Conservation (phyloP, 1,140 invertebrate species). For the Cephus cinctus region DNA sequence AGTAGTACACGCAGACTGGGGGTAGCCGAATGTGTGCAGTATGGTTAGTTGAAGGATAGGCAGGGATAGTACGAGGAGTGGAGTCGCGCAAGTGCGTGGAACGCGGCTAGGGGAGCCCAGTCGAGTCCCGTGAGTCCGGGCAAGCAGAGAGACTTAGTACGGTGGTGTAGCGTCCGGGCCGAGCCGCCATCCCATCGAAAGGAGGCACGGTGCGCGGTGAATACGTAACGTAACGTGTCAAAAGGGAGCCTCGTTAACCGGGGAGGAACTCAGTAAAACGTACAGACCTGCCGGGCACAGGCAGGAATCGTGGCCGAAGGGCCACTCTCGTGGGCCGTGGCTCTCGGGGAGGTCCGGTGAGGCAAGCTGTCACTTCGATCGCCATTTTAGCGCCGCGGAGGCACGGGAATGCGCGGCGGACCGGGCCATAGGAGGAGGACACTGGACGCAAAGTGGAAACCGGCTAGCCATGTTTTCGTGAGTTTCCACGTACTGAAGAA, state of each 20-base stretch:
- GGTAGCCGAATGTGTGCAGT: conserved; percentile 17
- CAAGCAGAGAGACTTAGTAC: conserved; percentile 32
- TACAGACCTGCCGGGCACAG: neutral
- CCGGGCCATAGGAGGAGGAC: conserved; percentile 30
- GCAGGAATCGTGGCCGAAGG: neutral
- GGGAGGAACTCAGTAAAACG: neutral
- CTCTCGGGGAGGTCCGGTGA: conserved; percentile 18
- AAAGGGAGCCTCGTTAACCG: neutral
- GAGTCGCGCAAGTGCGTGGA: too few species aligned
- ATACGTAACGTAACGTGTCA: neutral
- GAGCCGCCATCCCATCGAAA: too few species aligned
- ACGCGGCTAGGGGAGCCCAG: conserved; percentile 48
- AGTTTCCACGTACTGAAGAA: neutral
- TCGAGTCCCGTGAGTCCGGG: conserved; percentile 54
- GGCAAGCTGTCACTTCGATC: conserved; percentile 52
- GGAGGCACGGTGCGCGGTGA: too few species aligned
- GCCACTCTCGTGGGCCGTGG: neutral
- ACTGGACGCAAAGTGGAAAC: conserved; percentile 22
- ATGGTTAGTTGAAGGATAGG: conserved; percentile 30
- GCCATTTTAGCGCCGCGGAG: conserved; percentile 51
- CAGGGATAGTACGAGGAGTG: too few species aligned
- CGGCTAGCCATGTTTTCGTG: conserved; percentile 21
- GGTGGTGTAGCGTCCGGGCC: conserved; percentile 12
- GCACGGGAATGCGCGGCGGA: conserved; percentile 43
- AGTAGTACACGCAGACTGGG: conserved; percentile 23